Base-by-base conservation (phyloP, 2,888 invertebrate genomes). In the Leptopilina drosophilae region DNA sequence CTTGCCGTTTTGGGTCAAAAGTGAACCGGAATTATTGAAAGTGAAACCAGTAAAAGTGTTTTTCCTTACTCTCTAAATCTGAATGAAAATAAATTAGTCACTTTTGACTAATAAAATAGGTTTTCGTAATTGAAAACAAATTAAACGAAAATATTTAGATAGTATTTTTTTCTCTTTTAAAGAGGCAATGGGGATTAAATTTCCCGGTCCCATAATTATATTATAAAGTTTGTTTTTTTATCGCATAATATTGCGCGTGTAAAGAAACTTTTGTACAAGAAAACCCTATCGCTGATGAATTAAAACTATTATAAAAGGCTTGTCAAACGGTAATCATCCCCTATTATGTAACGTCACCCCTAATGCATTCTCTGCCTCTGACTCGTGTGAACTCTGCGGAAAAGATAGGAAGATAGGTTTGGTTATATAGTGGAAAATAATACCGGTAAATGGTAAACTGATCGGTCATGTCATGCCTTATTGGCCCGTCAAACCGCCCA, bases 281-380 rank as follows among this genome's bases (percentile, higher is more conserved):
- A 83, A 86, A 87, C 84, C 85, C 86, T 85, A 87, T 87, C 86
- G 85, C 76, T 82, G 84, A 85, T 88, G 86, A 85, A 88, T 89
- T 87, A 89, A 89, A 87, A 80, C 85, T 82, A 79, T 80, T 73
- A 83, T 82, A 86, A 88, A 89, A 84, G 87, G 84, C 87, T 86
- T 84, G 89, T 90, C 89, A 89, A 88, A 89, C 87, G 89, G 87
- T 88, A 89, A 90, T 91, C 90, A 90, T 87, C 87, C 87, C 87
- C 88, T 85, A 89, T 91, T 91, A 91, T 89, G 84, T 88, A 90
- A 88, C 85, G 85, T 82, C 85, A 86, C 85, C 88, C 86, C 84
- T 83, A 80, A 85, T 83, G 78, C 78, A 80, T 77, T 76, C 77
- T 66, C 53, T 73, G 81, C 62, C 67, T 76, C 62, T 78, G 84